Conservation (phyloP, 92 coral and sea anemone species). For the Parazoanthus swiftii region DNA sequence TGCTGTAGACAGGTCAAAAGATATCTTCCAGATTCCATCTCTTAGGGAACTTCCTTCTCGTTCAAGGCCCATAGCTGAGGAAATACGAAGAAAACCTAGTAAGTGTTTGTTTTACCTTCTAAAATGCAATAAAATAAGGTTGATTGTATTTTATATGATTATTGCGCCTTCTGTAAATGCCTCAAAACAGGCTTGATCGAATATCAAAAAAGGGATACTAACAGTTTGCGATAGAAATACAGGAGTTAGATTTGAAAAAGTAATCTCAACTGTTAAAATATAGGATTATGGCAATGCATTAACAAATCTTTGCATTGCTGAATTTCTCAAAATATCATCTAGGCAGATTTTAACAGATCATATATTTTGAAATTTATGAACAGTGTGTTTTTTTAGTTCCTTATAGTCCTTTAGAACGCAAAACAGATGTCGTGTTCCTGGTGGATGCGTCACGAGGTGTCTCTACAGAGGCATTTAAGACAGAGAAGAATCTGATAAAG, state of each 20-base stretch:
- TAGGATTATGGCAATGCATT: background rate
- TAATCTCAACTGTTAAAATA: no score
- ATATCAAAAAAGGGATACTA: background rate
- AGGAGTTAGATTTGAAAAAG: background rate
- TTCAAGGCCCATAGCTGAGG: constrained; percentile 33
- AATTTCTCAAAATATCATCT: no score
- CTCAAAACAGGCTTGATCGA: background rate
- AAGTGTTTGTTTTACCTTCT: background rate
- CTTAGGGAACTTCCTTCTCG: constrained; percentile 11
- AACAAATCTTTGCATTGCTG: no score
- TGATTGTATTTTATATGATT: background rate
- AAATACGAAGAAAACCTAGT: constrained; percentile 24
- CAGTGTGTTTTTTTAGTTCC: background rate
- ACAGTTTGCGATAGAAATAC: background rate
- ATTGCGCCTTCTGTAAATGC: no score
- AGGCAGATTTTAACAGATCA: background rate
- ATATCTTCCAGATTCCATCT: constrained; percentile 20
- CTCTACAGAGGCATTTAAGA: constrained; percentile 23
- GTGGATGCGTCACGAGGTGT: constrained; percentile 54
- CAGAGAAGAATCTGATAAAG: constrained; percentile 42
- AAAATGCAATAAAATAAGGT: no score
- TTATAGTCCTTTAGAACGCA: constrained; percentile 2
- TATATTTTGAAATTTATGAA: background rate
- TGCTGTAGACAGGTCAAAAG: constrained; percentile 32
- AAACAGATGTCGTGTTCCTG: constrained; percentile 46